Percentiles rank a stretch among this genome's conserved stretches.
These are phyloP conservation scores for Coptotermes formosanus DNA, from an alignment of 1,140 invertebrate genomes.

Conservation along the genomic window DNA sequence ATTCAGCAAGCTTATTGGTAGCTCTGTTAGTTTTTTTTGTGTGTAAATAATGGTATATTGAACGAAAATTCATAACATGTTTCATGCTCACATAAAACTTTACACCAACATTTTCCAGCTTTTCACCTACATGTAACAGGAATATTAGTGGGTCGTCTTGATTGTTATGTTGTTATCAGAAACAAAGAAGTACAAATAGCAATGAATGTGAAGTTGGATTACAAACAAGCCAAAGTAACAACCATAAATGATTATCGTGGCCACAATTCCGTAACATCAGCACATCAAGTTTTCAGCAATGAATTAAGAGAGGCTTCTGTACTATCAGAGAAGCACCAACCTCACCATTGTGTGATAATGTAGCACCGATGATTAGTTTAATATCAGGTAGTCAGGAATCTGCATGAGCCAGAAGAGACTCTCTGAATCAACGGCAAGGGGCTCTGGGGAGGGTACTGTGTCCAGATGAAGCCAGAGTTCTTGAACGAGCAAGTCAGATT, in stretches of 20 bases:
- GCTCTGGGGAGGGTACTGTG: conserved; percentile 29
- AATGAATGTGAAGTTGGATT: not conserved
- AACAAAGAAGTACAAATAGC: conserved; percentile 13
- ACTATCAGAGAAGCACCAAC: conserved; percentile 41
- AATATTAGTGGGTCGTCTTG: not conserved
- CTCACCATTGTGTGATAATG: conserved; percentile 40
- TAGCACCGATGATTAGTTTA: conserved; percentile 46
- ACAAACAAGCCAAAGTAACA: not conserved
- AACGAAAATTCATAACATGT: no score
- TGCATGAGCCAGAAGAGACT: conserved; percentile 22
- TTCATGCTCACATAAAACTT: not conserved
- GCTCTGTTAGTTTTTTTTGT: no score
- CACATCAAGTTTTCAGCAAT: conserved; percentile 20
- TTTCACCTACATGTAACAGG: conserved; percentile 9
- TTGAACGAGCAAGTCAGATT: conserved; percentile 79
- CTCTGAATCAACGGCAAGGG: conserved; percentile 19
- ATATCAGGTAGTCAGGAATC: conserved; percentile 46
- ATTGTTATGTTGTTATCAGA: not conserved
- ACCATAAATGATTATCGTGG: conserved; percentile 47
- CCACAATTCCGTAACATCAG: conserved; percentile 45
- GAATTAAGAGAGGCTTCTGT: conserved; percentile 49
- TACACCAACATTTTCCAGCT: conserved; percentile 15
- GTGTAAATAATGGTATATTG: no score
- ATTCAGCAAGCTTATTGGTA: no score
- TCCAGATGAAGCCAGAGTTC: conserved; percentile 71